Conservation (phyloP, 2,113 vertebrate genomes). For the Heterocephalus glaber region DNA sequence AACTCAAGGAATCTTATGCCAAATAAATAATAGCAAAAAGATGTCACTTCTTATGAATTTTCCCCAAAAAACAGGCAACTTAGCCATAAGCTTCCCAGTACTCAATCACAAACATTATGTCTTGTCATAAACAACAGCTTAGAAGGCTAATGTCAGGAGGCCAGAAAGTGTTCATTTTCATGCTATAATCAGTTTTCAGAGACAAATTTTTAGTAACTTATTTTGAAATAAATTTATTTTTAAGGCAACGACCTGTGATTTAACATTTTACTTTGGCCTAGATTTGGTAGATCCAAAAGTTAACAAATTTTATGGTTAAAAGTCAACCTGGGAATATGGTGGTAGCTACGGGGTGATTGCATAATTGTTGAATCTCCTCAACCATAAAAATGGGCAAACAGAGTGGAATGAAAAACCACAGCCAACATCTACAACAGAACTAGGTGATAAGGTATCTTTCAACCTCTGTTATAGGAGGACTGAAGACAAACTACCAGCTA, state of each 20-base stretch:
- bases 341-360: too few relatives aligned
- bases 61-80: conserved; percentile 7
- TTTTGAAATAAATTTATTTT: conserved; percentile 29
- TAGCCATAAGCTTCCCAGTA: background rate
- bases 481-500: background rate
- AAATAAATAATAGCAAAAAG: conserved; percentile 8
- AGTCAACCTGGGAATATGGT: background rate
- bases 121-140: conserved; percentile 20
- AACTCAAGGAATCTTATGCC: background rate
- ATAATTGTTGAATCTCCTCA: background rate
- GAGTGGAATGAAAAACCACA: background rate
- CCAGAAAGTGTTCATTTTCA: background rate
- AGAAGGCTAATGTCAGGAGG: background rate
- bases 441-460: background rate
- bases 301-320: background rate
- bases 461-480: background rate
- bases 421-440: background rate
- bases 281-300: background rate
- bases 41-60: background rate
- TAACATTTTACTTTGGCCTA: background rate
- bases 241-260: background rate
- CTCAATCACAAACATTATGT: background rate
- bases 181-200: background rate
- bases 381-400: background rate
- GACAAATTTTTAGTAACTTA: conserved; percentile 29